phyloP scores from a whole-genome alignment of 2,113 vertebrate genomes.

The Pygoscelis antarcticus region DNA sequence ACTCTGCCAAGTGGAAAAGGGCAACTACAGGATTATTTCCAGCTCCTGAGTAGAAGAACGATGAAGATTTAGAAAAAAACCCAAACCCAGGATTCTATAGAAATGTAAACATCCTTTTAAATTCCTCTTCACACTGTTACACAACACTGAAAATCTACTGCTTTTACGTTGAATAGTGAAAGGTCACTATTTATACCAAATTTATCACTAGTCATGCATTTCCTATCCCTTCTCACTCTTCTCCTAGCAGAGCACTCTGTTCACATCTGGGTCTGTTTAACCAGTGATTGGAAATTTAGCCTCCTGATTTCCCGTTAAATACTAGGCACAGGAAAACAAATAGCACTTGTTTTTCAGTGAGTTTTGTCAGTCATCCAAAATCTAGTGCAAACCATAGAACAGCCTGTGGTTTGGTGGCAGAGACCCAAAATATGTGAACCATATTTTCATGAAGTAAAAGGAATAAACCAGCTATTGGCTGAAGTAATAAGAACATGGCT shows the following conservation, averaged over 20 bases:
- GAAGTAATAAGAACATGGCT: not conserved
- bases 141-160: conserved; percentile 11
- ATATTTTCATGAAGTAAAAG: conserved; percentile 61
- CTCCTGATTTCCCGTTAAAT: conserved; percentile 86
- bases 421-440: conserved; percentile 69
- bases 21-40: conserved; percentile 43
- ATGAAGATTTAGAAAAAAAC: not conserved
- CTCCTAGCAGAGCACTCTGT: conserved; percentile 2
- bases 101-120: not conserved
- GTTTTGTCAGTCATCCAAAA: conserved; percentile 81
- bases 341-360: conserved; percentile 84
- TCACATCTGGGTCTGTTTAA: conserved; percentile 83
- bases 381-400: conserved; percentile 69
- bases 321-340: conserved; percentile 84
- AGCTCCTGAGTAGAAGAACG: not conserved
- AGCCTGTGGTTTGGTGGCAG: conserved; percentile 77
- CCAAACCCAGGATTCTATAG: not conserved
- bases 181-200: conserved; percentile 46
- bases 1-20: conserved; percentile 29
- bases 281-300: conserved; percentile 81
- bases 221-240: conserved; percentile 53
- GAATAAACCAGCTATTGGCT: conserved; percentile 63
- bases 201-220: conserved; percentile 43
- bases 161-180: conserved; percentile 37
- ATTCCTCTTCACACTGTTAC: conserved; percentile 50